Evolutionary conservation across 1,140 invertebrate species (phyloP).

Genomic region (Drosophila seguyi): DNA sequence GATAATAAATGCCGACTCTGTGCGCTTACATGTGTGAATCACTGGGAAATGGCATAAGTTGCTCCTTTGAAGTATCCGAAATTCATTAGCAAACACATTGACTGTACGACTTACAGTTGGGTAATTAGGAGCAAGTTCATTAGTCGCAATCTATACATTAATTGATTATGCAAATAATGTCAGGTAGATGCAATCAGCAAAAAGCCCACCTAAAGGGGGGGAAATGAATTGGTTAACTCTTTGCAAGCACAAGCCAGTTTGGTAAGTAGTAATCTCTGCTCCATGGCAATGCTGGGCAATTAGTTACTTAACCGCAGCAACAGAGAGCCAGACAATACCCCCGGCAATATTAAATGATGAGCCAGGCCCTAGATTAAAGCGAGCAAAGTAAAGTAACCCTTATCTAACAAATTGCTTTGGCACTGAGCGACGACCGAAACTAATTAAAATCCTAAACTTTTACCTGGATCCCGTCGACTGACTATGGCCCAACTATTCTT

Average conservation of each 20-base stretch:
- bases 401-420: conserved; percentile 54
- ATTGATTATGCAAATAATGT: conserved; percentile 25
- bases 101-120: neutral
- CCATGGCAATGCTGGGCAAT: conserved; percentile 16
- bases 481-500: conserved; percentile 43
- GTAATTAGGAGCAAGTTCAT: conserved; percentile 39
- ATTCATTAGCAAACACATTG: conserved; percentile 19
- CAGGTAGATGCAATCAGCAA: conserved; percentile 10
- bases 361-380: conserved; percentile 35
- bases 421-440: conserved; percentile 56
- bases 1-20: conserved; percentile 16
- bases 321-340: conserved; percentile 5
- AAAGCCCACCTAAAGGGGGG: conserved; percentile 1
- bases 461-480: conserved; percentile 30
- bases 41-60: conserved; percentile 5
- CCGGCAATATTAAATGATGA: conserved; percentile 10
- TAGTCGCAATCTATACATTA: conserved; percentile 16
- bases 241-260: neutral
- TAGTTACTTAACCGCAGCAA: neutral
- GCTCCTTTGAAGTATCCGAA: conserved; percentile 19
- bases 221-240: conserved; percentile 4
- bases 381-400: conserved; percentile 24
- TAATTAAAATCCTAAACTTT: conserved; percentile 62
- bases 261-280: neutral
- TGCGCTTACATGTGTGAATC: neutral